Base-by-base conservation (phyloP, 2,888 invertebrate species). In the Lobophora halterata region DNA sequence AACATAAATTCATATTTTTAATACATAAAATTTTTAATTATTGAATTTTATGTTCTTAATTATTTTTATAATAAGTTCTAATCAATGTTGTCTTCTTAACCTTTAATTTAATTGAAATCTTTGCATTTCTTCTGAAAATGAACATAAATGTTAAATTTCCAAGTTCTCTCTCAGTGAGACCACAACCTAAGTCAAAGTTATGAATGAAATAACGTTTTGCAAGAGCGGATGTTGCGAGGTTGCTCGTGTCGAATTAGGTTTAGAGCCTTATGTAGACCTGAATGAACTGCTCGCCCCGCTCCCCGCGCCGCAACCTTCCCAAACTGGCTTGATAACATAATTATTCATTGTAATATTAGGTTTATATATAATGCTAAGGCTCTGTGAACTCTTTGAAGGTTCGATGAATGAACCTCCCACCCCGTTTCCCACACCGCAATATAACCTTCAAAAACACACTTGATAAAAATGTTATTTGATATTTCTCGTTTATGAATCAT, bases 221-320 rank as follows among this genome's bases (percentile, higher is more conserved):
- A 87, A 87, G 81, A 87, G 82, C 87, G 87, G 87, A 87, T 86
- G 85, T 87, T 82, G 86, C 87, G 86, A 85, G 83, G 86, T 68
- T 80, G 77, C 71, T 78, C 71, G 77, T 66, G 74, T 83, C 81
- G 86, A 87, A 83, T 86, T 86, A 86, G 82, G 86, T 80, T 85
- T 86, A 86, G 81, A 82, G 79, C 85, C 85, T 85, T 85, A 82
- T 81, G 82, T 74, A 76, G 66, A 74, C 75, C 76, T 85, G 85
- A 87, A 87, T 87, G 87, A 85, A 87, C 71, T 49, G 40, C 30
- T 50, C 53, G 32, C 55, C 43, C 52, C 49, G 34, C 46, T 10
- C 37, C 21, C 43, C 29, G 23, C 33, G 8, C 11, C 25, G 7
- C 24, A 33, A 26, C 28, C 44, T 25, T 33, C 23, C 39, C n/a